phyloP scores from a whole-genome alignment of 2,888 invertebrate species.

The Deilephila elpenor region DNA sequence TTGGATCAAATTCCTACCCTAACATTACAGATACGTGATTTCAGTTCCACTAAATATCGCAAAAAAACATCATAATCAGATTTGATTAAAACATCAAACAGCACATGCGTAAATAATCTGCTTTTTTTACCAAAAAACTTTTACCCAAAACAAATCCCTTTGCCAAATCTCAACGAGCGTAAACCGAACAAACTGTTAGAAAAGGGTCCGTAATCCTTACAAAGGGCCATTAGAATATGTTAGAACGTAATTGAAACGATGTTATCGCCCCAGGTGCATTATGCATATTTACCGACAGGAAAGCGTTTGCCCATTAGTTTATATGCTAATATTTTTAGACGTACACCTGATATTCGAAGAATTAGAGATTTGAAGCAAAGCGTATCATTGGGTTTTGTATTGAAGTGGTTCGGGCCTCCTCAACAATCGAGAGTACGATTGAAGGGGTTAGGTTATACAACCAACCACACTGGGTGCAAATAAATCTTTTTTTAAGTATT shows the following conservation, averaged over 20 bases:
- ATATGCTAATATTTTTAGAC: conserved; percentile 1
- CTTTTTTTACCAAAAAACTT: conserved; percentile 9
- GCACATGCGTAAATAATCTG: background rate
- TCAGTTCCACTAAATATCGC: background rate
- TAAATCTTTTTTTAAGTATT: no score
- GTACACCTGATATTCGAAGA: background rate
- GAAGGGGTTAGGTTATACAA: no score
- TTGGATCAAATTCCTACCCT: no score
- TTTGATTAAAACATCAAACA: conserved; percentile 6
- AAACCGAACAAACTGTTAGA: conserved; percentile 19
- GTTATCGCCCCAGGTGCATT: conserved; percentile 31
- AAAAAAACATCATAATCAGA: background rate
- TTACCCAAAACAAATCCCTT: conserved; percentile 14
- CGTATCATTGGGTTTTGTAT: background rate
- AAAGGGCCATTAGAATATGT: conserved; percentile 23
- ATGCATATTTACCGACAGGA: conserved; percentile 17
- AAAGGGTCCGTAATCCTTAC: conserved; percentile 19
- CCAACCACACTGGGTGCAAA: no score
- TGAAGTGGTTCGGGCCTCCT: no score
- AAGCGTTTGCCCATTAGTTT: background rate
- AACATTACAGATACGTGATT: no score
- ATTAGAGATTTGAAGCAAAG: background rate
- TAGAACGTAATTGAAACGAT: conserved; percentile 19
- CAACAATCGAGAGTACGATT: no score
- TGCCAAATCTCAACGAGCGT: conserved; percentile 9